phyloP scores from a whole-genome alignment of 2,113 vertebrate species.

The Cryptotis parvus region DNA sequence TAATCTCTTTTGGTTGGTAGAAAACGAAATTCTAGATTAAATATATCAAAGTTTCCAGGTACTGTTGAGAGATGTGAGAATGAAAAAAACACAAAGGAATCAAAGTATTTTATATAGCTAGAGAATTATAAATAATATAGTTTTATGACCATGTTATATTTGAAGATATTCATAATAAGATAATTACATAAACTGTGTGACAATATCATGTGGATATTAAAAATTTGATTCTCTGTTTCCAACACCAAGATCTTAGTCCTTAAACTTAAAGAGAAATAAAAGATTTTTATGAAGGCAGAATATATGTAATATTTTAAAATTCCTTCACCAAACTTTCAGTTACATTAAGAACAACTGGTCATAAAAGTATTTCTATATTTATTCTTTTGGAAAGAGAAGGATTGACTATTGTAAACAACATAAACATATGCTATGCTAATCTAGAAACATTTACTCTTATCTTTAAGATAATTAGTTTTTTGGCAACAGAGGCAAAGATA shows the following conservation, averaged over 20 bases:
- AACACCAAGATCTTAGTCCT: not conserved
- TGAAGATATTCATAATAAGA: not conserved
- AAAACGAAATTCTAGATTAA: slow-evolving; percentile 30
- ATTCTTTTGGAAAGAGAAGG: not conserved
- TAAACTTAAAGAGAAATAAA: not conserved
- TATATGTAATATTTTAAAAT: not conserved
- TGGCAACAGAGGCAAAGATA: slow-evolving; percentile 49
- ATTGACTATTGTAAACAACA: not conserved
- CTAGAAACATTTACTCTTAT: not conserved
- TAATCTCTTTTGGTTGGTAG: not conserved
- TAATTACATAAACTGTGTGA: not conserved
- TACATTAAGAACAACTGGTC: not conserved
- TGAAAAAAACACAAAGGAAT: not conserved
- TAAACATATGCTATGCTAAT: not conserved
- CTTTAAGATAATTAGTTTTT: slow-evolving; percentile 23
- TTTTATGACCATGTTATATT: not conserved
- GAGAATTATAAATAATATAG: not conserved
- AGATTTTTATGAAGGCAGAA: not conserved
- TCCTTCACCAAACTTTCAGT: not conserved
- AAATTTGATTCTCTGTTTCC: not conserved
- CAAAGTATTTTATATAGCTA: not conserved
- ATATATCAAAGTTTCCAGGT: not conserved
- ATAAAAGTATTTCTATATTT: not conserved
- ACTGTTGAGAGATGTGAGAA: not conserved
- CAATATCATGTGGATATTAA: not conserved